Base-by-base conservation (phyloP, 2,113 vertebrate genomes). In the Pipa parva region DNA sequence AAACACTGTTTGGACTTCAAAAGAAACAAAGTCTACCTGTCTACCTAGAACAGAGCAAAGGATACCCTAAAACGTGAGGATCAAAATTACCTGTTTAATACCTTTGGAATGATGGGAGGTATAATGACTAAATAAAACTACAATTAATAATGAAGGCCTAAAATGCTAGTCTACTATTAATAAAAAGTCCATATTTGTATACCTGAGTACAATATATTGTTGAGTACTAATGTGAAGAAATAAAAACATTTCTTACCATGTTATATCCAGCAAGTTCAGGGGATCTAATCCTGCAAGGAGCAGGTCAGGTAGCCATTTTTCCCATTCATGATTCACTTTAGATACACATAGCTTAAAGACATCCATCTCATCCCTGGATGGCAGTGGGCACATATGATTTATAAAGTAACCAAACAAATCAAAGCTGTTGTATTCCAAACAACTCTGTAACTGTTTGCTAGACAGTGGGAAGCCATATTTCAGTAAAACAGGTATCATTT, bases 261-360 rank as follows among this genome's bases (percentile, higher is more conserved):
- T 58, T 11, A 57, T 72, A 56, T 74, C 64, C 7, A 95, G 82
- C 26, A 97, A 81, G 18, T 86, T 67, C 42, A 84, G 11, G 1
- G 96, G 93, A 33, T 95, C 77, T 65, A 97, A 85, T 50, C 94
- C 96, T 3, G 92, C 87, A 67, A 88, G 77, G 4, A 98, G 81
- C 9, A 98, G 83, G 65, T 78, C 76, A 20, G 96, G 92, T 71
- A 98, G 81, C 95, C 95, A 98, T 24, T 88, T 75, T 65, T 80
- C 85, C 33, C 85, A 86, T 0, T 77, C 63, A 25, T 31, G 21
- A 0, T 77, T 78, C 15, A 55, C 80, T 63, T 63, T 42, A 67
- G 75, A 0, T 13, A 81, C 66, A 12, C 65, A 65, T 15, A 8
- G 75, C 49, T 78, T 13, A 78, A 90, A 87, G 28, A 84, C 80